Evolutionary conservation across 2,888 invertebrate species (phyloP).

Genomic region (Adineta ricciae): DNA sequence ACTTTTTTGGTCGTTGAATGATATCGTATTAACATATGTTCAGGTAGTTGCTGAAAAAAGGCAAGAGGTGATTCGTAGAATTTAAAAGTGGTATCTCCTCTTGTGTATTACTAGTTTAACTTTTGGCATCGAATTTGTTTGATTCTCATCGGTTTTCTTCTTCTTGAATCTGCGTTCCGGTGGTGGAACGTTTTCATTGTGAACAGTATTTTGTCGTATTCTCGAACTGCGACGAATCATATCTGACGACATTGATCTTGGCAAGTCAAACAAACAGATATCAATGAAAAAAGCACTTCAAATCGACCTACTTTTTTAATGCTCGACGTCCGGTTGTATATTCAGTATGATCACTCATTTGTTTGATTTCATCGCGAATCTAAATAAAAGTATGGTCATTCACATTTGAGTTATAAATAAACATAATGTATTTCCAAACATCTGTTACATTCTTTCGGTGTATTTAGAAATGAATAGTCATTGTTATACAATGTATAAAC

Average conservation of each 20-base stretch:
- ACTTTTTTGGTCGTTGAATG: background rate
- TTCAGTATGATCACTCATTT: background rate
- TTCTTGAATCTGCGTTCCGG: background rate
- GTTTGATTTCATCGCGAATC: background rate
- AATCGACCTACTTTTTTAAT: background rate
- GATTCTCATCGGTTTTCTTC: background rate
- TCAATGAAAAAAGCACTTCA: background rate
- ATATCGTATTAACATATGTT: background rate
- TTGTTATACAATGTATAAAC: too few relatives aligned
- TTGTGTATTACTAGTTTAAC: background rate
- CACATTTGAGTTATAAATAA: too few relatives aligned
- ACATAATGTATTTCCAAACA: too few relatives aligned
- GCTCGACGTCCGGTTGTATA: background rate
- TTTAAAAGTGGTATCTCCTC: too few relatives aligned
- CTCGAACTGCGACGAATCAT: background rate
- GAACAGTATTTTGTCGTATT: background rate
- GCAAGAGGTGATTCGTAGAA: too few relatives aligned
- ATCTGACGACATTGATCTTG: background rate
- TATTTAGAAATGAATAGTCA: too few relatives aligned
- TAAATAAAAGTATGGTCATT: background rate
- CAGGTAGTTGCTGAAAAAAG: background rate
- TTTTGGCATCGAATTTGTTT: background rate
- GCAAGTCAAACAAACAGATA: background rate
- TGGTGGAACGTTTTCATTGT: background rate
- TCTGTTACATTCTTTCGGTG: too few relatives aligned